Conservation (phyloP, 2,113 vertebrate genomes). For the Glaucidium brasilianum region DNA sequence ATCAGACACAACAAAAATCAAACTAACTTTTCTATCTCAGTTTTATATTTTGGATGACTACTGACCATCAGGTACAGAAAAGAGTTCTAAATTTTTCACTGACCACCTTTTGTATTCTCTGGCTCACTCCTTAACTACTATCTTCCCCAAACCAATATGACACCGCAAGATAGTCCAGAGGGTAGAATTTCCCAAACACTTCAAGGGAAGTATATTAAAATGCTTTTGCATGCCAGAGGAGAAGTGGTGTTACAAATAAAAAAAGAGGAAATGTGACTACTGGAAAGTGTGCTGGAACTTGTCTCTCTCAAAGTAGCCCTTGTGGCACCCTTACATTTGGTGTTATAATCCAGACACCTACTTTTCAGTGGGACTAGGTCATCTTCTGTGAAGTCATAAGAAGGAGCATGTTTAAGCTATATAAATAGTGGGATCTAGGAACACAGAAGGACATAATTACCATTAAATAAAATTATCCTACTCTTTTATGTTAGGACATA, state of each 20-base stretch:
- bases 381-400: not conserved
- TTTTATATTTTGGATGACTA: not conserved
- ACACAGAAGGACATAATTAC: not conserved
- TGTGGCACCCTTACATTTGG: conserved; percentile 59
- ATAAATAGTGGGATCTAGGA: not conserved
- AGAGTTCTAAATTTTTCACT: conserved; percentile 32
- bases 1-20: not conserved
- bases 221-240: not conserved
- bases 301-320: conserved; percentile 61
- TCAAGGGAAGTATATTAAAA: not conserved
- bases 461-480: not conserved
- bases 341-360: conserved; percentile 69
- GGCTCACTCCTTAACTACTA: not conserved
- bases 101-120: conserved; percentile 17
- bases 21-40: not conserved
- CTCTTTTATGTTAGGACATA: not conserved
- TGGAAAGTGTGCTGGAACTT: conserved; percentile 58
- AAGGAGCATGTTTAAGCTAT: not conserved
- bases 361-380: conserved; percentile 20
- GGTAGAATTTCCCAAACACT: conserved; percentile 4
- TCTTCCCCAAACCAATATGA: not conserved
- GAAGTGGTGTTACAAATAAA: conserved; percentile 1
- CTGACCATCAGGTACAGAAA: not conserved
- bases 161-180: not conserved
- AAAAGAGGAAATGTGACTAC: conserved; percentile 59